phyloP scores from a whole-genome alignment of 92 coral and sea anemone genomes.

The Paramuricea clavata region DNA sequence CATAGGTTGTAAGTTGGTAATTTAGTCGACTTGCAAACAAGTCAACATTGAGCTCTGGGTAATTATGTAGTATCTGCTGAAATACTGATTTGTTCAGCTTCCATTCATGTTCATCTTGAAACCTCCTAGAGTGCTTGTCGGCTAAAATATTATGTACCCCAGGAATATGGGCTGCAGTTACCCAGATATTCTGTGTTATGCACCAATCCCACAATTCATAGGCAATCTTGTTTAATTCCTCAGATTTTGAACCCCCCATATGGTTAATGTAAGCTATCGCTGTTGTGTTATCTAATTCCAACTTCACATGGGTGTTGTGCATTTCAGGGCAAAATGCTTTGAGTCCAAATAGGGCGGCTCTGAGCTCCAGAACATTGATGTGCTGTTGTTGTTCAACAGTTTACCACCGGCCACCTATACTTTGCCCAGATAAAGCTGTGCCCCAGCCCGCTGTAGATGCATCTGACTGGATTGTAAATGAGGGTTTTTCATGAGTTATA shows the following conservation, averaged over 20 bases:
- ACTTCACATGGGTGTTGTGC: constrained; percentile 46
- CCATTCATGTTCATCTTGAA: constrained; percentile 76
- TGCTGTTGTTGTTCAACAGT: constrained; percentile 50
- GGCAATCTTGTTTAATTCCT: constrained; percentile 62
- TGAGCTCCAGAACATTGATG: constrained; percentile 66
- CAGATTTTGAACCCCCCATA: constrained; percentile 73
- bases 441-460: constrained; percentile 77
- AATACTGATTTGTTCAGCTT: constrained; percentile 46
- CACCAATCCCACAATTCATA: constrained; percentile 73
- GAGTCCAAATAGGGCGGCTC: constrained; percentile 73
- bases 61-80: constrained; percentile 38
- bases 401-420: constrained; percentile 69
- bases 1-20: constrained; percentile 30
- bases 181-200: constrained; percentile 59
- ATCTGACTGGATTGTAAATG: constrained; percentile 60
- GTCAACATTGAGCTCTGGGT: constrained; percentile 54
- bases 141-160: constrained; percentile 56
- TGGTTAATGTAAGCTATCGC: constrained; percentile 66
- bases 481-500: constrained; percentile 63
- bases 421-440: constrained; percentile 47
- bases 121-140: constrained; percentile 66
- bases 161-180: constrained; percentile 70
- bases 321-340: constrained; percentile 53
- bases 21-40: constrained; percentile 77
- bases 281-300: constrained; percentile 66